Evolutionary conservation across 2,888 invertebrate genomes (phyloP).

Genomic region (Drosophila conformis): DNA sequence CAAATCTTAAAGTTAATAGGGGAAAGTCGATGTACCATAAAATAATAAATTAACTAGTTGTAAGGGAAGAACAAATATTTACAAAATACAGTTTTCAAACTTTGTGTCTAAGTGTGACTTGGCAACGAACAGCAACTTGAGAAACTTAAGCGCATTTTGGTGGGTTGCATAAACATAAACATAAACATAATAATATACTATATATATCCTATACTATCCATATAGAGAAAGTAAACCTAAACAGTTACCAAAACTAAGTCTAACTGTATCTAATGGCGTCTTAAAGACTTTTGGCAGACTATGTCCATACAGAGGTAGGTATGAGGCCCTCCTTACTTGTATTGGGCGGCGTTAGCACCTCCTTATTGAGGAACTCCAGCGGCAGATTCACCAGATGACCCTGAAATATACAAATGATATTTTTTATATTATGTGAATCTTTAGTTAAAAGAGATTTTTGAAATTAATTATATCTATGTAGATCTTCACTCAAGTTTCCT

Average conservation of each 20-base stretch:
- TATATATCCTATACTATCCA: not conserved
- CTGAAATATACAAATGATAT: constrained; percentile 80
- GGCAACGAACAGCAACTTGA: constrained; percentile 54
- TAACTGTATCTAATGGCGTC: constrained; percentile 47
- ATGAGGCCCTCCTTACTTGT: constrained; percentile 95
- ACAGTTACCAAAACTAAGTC: constrained; percentile 9
- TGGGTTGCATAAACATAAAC: constrained; percentile 49
- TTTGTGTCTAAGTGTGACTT: constrained; percentile 43
- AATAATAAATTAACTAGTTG: constrained; percentile 64
- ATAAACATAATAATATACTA: not conserved
- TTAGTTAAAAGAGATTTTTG: not conserved
- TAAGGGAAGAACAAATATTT: constrained; percentile 23
- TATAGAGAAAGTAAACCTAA: constrained; percentile 19
- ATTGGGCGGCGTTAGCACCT: constrained; percentile 92
- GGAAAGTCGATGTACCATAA: constrained; percentile 51
- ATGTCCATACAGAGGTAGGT: constrained; percentile 97
- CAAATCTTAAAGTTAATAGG: constrained; percentile 51
- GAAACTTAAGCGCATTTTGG: constrained; percentile 68
- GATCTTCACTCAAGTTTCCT: not conserved
- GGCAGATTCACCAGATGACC: constrained; percentile 96
- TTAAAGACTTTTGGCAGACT: constrained; percentile 74
- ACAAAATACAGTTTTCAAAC: constrained; percentile 31
- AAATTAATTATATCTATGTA: not conserved
- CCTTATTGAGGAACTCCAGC: constrained; percentile 94
- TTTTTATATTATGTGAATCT: not conserved